These are phyloP conservation scores for Saccopteryx bilineata DNA, from an alignment of 2,113 vertebrate genomes.

Conservation along the genomic window DNA sequence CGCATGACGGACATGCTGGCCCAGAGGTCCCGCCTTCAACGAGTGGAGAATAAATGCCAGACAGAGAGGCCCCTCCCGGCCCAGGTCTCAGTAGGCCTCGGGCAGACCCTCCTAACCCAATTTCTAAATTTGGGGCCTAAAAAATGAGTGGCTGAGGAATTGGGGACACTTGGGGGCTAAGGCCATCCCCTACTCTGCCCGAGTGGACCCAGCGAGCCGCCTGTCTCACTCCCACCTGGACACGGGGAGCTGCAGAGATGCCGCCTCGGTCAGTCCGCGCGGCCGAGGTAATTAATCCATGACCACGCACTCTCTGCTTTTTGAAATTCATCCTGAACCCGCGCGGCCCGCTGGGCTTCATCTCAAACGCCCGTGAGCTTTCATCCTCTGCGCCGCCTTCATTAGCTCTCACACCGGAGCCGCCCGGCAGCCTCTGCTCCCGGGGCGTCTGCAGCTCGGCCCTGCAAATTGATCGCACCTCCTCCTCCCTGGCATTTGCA, in stretches of 20 bases:
- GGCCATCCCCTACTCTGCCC: background rate
- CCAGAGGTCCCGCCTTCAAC: accelerated
- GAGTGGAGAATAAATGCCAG: accelerated
- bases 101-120: background rate
- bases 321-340: slow-evolving; percentile 75
- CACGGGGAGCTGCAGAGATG: accelerated
- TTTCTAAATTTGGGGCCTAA: background rate
- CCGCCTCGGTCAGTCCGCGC: background rate
- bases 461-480: background rate
- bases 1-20: accelerated
- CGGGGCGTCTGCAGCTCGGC: background rate
- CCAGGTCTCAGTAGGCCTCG: accelerated
- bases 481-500: slow-evolving; percentile 45
- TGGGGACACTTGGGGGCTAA: no score
- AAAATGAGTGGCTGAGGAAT: no score
- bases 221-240: background rate
- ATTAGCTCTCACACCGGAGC: slow-evolving; percentile 39
- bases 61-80: no score
- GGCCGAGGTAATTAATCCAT: slow-evolving; percentile 29
- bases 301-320: slow-evolving; percentile 46
- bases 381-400: slow-evolving; percentile 68
- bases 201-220: accelerated
- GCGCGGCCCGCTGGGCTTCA: slow-evolving; percentile 61
- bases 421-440: background rate
- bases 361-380: slow-evolving; percentile 63